Evolutionary conservation across 1,140 invertebrate genomes (phyloP).

Genomic region (Frieseomelitta varia): DNA sequence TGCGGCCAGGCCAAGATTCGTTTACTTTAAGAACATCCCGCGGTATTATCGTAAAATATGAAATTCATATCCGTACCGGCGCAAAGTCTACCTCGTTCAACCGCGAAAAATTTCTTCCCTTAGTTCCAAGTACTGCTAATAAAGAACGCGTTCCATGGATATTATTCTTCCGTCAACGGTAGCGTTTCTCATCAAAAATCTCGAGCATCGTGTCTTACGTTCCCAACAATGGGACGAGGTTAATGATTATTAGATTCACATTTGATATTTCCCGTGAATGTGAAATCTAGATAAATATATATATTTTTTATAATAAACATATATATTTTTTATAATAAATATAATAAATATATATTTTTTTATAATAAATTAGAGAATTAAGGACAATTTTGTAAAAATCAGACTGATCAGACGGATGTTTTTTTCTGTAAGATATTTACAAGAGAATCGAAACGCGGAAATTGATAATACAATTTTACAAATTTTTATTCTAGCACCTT

Average conservation of each 20-base stretch:
- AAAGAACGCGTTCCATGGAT: constrained; percentile 50
- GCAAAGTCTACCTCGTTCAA: not conserved
- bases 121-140: constrained; percentile 43
- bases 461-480: too few relatives aligned
- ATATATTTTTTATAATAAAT: not conserved
- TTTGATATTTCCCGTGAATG: not conserved
- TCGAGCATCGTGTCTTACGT: not conserved
- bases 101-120: constrained; percentile 25
- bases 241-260: not conserved
- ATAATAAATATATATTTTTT: too few relatives aligned
- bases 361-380: not conserved
- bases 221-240: not conserved
- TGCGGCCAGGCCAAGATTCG: constrained; percentile 49
- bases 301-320: not conserved
- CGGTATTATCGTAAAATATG: constrained; percentile 70
- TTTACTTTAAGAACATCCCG: constrained; percentile 62
- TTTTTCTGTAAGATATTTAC: too few relatives aligned
- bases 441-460: too few relatives aligned
- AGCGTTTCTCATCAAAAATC: constrained; percentile 9
- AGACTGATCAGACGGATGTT: not conserved
- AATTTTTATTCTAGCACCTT: too few relatives aligned
- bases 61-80: constrained; percentile 66
- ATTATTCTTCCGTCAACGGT: constrained; percentile 47
- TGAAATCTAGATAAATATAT: not conserved
- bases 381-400: not conserved